These are phyloP conservation scores for Tiliacea citrago DNA, from an alignment of 2,888 invertebrate genomes.

Conservation along the genomic window DNA sequence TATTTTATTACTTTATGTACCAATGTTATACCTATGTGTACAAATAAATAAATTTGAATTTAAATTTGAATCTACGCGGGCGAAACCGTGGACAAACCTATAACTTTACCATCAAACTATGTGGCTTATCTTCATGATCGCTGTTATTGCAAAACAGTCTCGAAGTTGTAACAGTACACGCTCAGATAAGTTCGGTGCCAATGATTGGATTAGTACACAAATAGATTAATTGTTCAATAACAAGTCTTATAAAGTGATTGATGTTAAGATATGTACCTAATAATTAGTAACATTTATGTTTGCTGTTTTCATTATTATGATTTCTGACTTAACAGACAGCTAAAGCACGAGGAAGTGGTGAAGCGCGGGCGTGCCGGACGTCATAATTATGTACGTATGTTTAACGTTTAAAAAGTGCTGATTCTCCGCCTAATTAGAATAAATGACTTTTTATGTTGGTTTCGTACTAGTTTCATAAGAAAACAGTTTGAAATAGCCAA, in stretches of 20 bases:
- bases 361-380: too few species aligned
- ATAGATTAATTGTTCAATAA: constrained; percentile 4
- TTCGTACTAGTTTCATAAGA: too few species aligned
- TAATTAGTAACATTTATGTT: not conserved
- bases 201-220: constrained; percentile 8
- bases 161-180: constrained; percentile 2
- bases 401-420: not conserved
- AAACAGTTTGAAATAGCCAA: not conserved
- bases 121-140: not conserved
- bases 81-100: not conserved
- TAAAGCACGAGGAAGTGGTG: not conserved
- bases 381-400: too few species aligned
- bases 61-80: too few species aligned
- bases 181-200: constrained; percentile 1
- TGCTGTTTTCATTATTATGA: not conserved
- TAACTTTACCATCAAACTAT: not conserved
- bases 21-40: too few species aligned
- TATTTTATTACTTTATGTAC: too few species aligned
- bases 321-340: not conserved
- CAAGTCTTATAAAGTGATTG: not conserved
- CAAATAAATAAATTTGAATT: too few species aligned
- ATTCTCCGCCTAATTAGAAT: not conserved
- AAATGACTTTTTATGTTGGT: too few species aligned
- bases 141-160: constrained; percentile 1
- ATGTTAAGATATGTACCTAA: not conserved